Base-by-base conservation (phyloP, 2,113 vertebrate genomes). In the Sylvietta virens region DNA sequence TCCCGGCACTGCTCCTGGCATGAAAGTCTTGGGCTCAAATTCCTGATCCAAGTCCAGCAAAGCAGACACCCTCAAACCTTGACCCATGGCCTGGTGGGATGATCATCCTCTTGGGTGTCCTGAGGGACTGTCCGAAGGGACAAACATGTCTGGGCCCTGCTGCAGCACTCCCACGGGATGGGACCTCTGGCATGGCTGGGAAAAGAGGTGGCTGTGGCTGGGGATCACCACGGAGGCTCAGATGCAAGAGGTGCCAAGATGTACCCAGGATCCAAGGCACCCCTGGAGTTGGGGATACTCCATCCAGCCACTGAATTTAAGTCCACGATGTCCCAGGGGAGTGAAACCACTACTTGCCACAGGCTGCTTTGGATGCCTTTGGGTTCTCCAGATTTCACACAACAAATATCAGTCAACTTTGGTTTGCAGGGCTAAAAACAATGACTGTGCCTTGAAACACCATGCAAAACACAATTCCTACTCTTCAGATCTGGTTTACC, bases 311-410 rank as follows among this genome's bases (percentile, higher is more conserved):
- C 51, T 51, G 33, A 71, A 67, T 44, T 64, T 28, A 44, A 57
- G 9, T 42, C 16, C 50, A 19, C 0, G 0, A 16, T 27, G 23
- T 21, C 37, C 56, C 53, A 47, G 12, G 11, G 21, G 9, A 80
- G 35, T 3, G 3, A 39, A 54, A 67, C 6, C 9, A 17, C 23
- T 58, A 1, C 26, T 71, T 62, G 6, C 6, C 23, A 37, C 5
- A 35, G n/a, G 10, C 11, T 88, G 20, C 24, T 14, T 37, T 72
- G 31, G 12, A 11, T 57, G 54, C 12, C 19, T 69, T 50, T 51
- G 9, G 18, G 15, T 18, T 76, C 19, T 88, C 10, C 20, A 48
- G 17, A n/a, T 83, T 86, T 86, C n/a, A 26, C 9, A 13, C 5
- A 45, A 14, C 5, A 79, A 69, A 50, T 64, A 24, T 11, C 3